Conservation (phyloP, 2,113 vertebrate species). For the Tursiops truncatus region DNA sequence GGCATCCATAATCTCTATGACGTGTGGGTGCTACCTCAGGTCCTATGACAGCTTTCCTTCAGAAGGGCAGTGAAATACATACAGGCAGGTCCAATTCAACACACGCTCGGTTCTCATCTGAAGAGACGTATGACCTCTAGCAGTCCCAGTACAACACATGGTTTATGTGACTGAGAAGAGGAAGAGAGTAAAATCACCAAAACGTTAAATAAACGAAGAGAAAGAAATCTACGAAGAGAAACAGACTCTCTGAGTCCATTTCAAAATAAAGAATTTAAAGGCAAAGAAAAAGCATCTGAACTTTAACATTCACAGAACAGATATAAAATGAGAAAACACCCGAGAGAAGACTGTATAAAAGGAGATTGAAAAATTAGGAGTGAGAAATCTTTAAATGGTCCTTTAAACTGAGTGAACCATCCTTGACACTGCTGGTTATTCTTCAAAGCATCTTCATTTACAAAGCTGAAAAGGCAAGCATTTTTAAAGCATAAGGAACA, state of each 20-base stretch:
- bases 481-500: background rate
- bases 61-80: background rate
- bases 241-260: background rate
- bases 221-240: background rate
- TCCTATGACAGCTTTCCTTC: rapidly evolving
- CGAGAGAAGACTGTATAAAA: rapidly evolving
- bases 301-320: background rate
- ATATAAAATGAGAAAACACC: background rate
- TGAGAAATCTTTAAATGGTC: rapidly evolving
- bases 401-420: rapidly evolving
- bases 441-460: background rate
- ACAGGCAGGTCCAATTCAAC: rapidly evolving
- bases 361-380: too few relatives aligned
- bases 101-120: rapidly evolving
- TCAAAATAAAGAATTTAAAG: background rate
- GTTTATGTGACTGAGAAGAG: rapidly evolving
- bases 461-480: background rate
- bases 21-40: rapidly evolving
- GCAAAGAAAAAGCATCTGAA: background rate
- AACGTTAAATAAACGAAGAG: too few relatives aligned
- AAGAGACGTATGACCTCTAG: rapidly evolving
- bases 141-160: rapidly evolving
- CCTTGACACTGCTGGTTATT: background rate
- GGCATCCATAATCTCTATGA: rapidly evolving
- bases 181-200: background rate